Evolutionary conservation across 2,797 vertebrate genomes (phyloP).

Genomic region (Sternotherus odoratus): DNA sequence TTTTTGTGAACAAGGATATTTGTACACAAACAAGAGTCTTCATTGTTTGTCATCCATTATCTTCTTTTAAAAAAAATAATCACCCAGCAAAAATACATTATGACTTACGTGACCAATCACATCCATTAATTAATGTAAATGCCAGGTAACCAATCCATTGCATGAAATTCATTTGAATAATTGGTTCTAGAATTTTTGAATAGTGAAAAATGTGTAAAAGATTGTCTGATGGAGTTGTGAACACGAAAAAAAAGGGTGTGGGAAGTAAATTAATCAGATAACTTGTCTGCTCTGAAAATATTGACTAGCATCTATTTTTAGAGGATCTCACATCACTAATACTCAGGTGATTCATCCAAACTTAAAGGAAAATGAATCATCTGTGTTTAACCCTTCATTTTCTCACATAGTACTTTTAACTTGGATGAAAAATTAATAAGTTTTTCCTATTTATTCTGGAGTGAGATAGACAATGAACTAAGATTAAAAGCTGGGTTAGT

Average conservation of each 20-base stretch:
- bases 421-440: constrained; percentile 10
- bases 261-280: neutral
- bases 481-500: too few relatives aligned
- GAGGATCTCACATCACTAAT: neutral
- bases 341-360: neutral
- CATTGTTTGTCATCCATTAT: neutral
- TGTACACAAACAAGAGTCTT: too few relatives aligned
- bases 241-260: neutral
- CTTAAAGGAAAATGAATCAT: constrained; percentile 16
- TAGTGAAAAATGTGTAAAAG: too few relatives aligned
- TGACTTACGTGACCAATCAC: neutral
- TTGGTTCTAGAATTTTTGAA: neutral
- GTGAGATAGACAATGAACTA: neutral
- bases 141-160: neutral
- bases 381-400: neutral
- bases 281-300: neutral
- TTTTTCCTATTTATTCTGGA: neutral
- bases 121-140: neutral
- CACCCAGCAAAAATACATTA: neutral
- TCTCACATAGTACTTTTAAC: constrained; percentile 4
- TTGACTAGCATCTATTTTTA: neutral
- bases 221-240: neutral
- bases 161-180: neutral
- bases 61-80: neutral
- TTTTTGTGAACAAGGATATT: too few relatives aligned